Conservation (phyloP, 2,888 invertebrate species). For the Andrena bicolor region DNA sequence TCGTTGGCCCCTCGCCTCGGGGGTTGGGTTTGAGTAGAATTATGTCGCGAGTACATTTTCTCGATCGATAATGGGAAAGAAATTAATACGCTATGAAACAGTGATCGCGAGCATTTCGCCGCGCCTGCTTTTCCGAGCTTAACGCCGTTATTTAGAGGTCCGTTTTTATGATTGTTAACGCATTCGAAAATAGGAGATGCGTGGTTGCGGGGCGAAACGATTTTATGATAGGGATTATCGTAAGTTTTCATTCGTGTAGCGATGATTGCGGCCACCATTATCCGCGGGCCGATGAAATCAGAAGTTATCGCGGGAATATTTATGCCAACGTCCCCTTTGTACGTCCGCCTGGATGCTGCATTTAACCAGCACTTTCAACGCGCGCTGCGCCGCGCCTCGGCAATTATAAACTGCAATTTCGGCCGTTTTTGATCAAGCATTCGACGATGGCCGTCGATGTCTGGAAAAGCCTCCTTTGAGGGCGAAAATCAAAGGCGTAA, state of each 20-base stretch:
- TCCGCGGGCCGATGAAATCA: slow-evolving; percentile 10
- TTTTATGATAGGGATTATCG: slow-evolving; percentile 29
- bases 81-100: neutral
- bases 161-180: too few species aligned
- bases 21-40: neutral
- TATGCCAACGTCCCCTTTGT: slow-evolving; percentile 36
- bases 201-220: neutral
- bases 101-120: neutral
- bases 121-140: neutral
- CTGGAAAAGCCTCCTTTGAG: neutral
- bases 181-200: neutral
- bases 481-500: slow-evolving; percentile 12
- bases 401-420: slow-evolving; percentile 43
- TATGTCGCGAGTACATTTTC: neutral
- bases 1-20: slow-evolving; percentile 1
- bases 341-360: slow-evolving; percentile 10
- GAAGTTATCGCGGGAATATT: slow-evolving; percentile 51
- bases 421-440: slow-evolving; percentile 37
- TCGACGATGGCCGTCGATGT: slow-evolving; percentile 18
- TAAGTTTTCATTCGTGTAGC: slow-evolving; percentile 43
- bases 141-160: neutral
- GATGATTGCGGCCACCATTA: slow-evolving; percentile 40
- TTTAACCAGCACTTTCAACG: slow-evolving; percentile 30
- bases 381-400: neutral
- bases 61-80: neutral